A percentile compares a stretch with the other conserved stretches of the same genome.
phyloP scores from a whole-genome alignment of 1,140 invertebrate species.

The Bradynema listronoti region DNA sequence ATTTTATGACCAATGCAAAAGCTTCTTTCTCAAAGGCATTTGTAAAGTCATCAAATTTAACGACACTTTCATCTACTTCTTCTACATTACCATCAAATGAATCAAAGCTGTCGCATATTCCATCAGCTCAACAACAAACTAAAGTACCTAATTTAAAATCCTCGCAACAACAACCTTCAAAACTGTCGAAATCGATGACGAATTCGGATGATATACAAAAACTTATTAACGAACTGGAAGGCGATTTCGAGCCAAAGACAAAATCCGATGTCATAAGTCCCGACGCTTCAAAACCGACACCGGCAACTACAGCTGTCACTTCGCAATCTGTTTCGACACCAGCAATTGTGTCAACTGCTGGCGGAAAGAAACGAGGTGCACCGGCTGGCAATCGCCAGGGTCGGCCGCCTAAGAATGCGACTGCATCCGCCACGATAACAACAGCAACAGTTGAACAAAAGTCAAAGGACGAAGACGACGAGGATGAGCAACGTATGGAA shows the following conservation, averaged over 20 bases:
- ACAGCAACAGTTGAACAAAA: background rate
- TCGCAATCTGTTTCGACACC: background rate
- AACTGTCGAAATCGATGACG: too few species aligned
- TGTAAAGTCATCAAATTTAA: too few species aligned
- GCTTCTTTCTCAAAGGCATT: too few species aligned
- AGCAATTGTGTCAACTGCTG: background rate
- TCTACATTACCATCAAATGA: too few species aligned
- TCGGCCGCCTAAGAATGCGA: background rate
- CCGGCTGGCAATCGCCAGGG: background rate
- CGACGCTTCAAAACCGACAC: conserved; percentile 2
- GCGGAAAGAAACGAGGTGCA: background rate
- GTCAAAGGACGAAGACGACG: conserved; percentile 9
- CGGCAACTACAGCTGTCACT: background rate
- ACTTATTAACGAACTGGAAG: background rate
- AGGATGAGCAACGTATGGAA: conserved; percentile 22
- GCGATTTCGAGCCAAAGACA: background rate
- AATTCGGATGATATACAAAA: conserved; percentile 4
- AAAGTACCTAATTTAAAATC: too few species aligned
- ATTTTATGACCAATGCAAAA: too few species aligned
- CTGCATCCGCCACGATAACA: background rate
- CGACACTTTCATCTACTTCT: too few species aligned
- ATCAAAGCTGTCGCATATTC: too few species aligned
- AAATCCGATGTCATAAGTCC: background rate
- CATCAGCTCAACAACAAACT: too few species aligned
- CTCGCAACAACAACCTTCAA: too few species aligned